Evolutionary conservation across 2,113 vertebrate genomes (phyloP).

Genomic region (Equus quagga): DNA sequence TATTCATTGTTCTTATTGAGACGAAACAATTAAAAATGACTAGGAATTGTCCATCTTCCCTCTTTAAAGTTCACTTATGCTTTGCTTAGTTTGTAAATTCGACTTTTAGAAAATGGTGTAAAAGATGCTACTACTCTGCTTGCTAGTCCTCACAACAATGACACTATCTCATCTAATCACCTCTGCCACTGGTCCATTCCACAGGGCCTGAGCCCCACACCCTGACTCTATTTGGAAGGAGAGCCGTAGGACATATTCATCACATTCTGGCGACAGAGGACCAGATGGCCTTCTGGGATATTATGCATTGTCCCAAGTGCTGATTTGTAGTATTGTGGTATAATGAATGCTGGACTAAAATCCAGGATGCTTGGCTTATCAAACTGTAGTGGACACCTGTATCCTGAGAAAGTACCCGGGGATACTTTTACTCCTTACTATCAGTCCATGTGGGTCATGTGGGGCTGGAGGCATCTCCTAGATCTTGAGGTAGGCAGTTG

Average conservation of each 20-base stretch:
- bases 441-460: neutral
- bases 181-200: neutral
- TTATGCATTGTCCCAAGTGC: no score
- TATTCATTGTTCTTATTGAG: neutral
- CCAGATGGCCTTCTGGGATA: neutral
- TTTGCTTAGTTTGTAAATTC: constrained; percentile 20
- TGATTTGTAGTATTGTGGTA: neutral
- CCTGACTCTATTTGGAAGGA: neutral
- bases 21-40: neutral
- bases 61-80: neutral
- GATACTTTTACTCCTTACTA: neutral
- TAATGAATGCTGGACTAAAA: neutral
- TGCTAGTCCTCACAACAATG: neutral
- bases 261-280: neutral
- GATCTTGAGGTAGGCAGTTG: neutral
- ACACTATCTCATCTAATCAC: neutral
- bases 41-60: constrained; percentile 12
- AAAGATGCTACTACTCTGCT: neutral
- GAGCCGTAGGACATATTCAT: neutral
- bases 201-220: neutral
- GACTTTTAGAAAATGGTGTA: neutral
- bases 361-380: neutral
- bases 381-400: neutral
- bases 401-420: neutral
- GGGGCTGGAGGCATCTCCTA: neutral